phyloP scores from a whole-genome alignment of 2,797 vertebrate species.

The Pygocentrus nattereri region DNA sequence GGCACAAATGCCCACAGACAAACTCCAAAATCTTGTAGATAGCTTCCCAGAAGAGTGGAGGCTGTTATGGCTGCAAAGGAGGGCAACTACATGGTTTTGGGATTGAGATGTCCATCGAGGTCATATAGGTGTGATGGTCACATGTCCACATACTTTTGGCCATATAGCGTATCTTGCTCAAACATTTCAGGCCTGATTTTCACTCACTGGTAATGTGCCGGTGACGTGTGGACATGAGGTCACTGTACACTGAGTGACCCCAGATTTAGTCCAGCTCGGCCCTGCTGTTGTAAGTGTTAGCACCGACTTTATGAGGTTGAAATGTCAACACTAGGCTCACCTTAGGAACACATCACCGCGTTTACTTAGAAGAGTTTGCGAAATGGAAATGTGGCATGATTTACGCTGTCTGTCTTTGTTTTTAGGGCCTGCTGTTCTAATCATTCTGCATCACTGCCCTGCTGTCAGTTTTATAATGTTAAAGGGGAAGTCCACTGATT shows the following conservation, averaged over 20 bases:
- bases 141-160: no score
- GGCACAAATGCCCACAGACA: no score
- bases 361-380: not conserved
- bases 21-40: no score
- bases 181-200: no score
- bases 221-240: not conserved
- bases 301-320: not conserved
- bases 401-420: not conserved
- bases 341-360: constrained; percentile 14
- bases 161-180: no score
- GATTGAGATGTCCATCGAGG: no score
- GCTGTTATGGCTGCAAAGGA: no score
- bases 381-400: not conserved
- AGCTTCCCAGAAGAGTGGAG: no score
- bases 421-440: not conserved
- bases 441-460: not conserved
- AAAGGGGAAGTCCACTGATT: not conserved
- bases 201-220: not conserved
- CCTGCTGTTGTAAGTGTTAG: not conserved
- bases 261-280: not conserved
- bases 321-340: not conserved
- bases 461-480: not conserved
- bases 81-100: no score
- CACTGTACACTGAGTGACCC: not conserved
- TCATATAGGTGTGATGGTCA: no score